A percentile compares a stretch with the other conserved stretches of the same genome.
phyloP scores from a whole-genome alignment of 2,888 invertebrate genomes.

The Beris morrisii region DNA sequence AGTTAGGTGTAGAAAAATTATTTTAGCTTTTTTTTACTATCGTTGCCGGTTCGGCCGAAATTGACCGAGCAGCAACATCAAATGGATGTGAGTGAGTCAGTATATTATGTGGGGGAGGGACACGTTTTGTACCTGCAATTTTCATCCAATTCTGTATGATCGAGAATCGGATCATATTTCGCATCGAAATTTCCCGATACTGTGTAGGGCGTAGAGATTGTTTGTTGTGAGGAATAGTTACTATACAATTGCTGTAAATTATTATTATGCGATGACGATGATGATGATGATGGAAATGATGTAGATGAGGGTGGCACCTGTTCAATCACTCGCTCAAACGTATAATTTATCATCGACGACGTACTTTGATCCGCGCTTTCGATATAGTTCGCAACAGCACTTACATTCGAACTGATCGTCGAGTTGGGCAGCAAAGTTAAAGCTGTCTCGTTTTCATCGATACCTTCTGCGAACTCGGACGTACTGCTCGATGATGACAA shows the following conservation, averaged over 20 bases:
- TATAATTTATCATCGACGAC: constrained; percentile 19
- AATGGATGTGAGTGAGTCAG: background rate
- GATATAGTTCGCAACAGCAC: constrained; percentile 21
- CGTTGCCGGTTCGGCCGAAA: too few species aligned
- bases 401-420: constrained; percentile 21
- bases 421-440: background rate
- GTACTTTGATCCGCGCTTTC: constrained; percentile 18
- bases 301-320: constrained; percentile 17
- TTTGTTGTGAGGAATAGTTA: constrained; percentile 7
- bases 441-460: too few species aligned
- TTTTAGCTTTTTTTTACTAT: too few species aligned
- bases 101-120: constrained; percentile 12
- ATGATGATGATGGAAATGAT: background rate
- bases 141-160: constrained; percentile 1
- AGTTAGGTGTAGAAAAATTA: too few species aligned
- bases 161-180: constrained; percentile 12
- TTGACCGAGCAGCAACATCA: background rate
- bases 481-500: too few species aligned
- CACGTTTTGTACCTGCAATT: constrained; percentile 20
- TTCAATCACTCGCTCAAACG: constrained; percentile 14
- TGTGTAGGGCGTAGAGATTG: constrained; percentile 3
- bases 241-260: constrained; percentile 14
- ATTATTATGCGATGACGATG: constrained; percentile 7
- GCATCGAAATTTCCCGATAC: constrained; percentile 13
- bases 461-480: too few species aligned